Conservation (phyloP, 2,113 vertebrate species). For the Anoplopoma fimbria region DNA sequence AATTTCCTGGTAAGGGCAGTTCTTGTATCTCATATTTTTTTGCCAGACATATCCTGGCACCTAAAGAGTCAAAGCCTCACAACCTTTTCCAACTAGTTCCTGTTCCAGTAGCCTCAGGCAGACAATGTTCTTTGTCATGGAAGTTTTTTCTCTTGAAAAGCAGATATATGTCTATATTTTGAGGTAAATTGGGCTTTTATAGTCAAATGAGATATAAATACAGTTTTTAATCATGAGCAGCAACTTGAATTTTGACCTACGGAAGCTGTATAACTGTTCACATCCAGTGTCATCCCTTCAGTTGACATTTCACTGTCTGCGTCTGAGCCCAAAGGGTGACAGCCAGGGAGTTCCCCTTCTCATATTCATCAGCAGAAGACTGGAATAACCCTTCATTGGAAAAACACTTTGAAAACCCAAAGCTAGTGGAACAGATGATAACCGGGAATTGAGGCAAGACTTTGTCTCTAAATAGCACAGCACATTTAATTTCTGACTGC, state of each 20-base stretch:
- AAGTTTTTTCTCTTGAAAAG: background rate
- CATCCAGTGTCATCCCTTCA: background rate
- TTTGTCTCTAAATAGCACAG: slow-evolving; percentile 50
- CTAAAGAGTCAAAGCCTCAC: slow-evolving; percentile 18
- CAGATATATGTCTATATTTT: background rate
- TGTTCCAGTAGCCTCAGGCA: slow-evolving; percentile 22
- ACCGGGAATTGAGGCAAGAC: slow-evolving; percentile 24
- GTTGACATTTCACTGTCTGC: background rate
- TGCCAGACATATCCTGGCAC: slow-evolving; percentile 21
- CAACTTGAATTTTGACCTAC: slow-evolving; percentile 4
- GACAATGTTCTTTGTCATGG: background rate
- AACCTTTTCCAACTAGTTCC: slow-evolving; percentile 9
- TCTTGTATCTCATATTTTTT: slow-evolving; percentile 4
- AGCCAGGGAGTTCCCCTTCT: background rate
- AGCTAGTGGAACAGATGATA: slow-evolving; percentile 30
- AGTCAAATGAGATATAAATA: background rate
- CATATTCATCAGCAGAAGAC: slow-evolving; percentile 25
- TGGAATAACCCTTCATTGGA: slow-evolving; percentile 1
- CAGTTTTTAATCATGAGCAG: slow-evolving; percentile 2
- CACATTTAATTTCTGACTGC: slow-evolving; percentile 45
- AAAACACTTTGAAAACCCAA: slow-evolving; percentile 21
- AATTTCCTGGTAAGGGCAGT: slow-evolving; percentile 23
- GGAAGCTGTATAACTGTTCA: background rate
- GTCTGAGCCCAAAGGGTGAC: background rate
- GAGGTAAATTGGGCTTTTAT: background rate